phyloP scores from a whole-genome alignment of 2,797 vertebrate species.

The Buphagus erythrorhynchus region DNA sequence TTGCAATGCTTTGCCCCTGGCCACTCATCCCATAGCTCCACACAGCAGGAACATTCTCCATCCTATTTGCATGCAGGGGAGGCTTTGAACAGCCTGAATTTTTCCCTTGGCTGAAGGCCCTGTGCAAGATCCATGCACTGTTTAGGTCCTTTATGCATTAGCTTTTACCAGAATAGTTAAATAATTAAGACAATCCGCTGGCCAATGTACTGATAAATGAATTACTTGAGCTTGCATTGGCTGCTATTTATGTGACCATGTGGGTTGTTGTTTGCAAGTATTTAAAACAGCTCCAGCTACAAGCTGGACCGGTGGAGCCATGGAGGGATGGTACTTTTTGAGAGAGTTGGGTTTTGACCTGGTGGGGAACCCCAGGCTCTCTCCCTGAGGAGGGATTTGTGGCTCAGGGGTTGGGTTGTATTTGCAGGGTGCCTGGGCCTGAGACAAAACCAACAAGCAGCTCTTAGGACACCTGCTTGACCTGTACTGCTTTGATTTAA shows the following conservation, averaged over 20 bases:
- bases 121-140: not conserved
- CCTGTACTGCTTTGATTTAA: constrained; percentile 31
- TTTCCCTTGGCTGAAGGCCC: constrained; percentile 19
- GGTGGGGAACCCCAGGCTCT: fast-evolving
- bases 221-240: not conserved
- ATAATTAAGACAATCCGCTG: constrained; percentile 15
- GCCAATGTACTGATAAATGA: constrained; percentile 9
- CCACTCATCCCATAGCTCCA: not conserved
- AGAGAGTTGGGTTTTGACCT: not conserved
- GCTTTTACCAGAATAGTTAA: constrained; percentile 59
- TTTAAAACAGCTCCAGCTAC: not conserved
- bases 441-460: not conserved
- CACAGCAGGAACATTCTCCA: not conserved
- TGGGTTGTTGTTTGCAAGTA: not conserved
- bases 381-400: not conserved
- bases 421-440: not conserved
- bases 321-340: not conserved
- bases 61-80: not conserved
- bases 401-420: not conserved
- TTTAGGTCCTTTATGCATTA: constrained; percentile 35
- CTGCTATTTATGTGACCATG: not conserved
- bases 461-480: constrained; percentile 46
- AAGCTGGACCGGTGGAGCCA: not conserved
- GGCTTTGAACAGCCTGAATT: constrained; percentile 13
- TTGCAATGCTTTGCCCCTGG: not conserved